phyloP scores from a whole-genome alignment of 2,888 invertebrate species.

The Andrena haemorrhoa region DNA sequence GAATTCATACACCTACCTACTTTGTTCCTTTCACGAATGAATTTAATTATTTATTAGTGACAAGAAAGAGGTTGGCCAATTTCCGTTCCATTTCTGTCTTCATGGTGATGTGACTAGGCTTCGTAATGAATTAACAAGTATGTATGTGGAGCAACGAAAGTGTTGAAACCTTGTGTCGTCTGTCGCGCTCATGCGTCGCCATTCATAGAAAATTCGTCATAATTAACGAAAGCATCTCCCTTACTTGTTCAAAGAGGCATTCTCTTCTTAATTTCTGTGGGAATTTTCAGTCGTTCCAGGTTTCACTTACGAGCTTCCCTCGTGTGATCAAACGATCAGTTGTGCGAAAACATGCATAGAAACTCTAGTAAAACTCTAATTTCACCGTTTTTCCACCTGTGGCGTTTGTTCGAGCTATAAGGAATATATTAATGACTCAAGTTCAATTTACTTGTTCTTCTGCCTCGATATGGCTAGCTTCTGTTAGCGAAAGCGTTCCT shows the following conservation, averaged over 20 bases:
- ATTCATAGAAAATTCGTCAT: conserved; percentile 55
- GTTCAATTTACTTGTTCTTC: conserved; percentile 1
- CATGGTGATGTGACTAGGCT: conserved; percentile 1
- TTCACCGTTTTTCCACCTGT: conserved; percentile 15
- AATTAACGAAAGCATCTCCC: conserved; percentile 53
- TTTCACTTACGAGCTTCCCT: conserved; percentile 57
- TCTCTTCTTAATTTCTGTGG: conserved; percentile 44
- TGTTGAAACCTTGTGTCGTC: conserved; percentile 41
- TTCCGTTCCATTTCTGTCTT: conserved; percentile 20
- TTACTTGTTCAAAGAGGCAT: conserved; percentile 2
- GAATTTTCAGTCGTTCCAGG: conserved; percentile 51
- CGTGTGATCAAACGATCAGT: conserved; percentile 56
- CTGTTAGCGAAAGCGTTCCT: not conserved
- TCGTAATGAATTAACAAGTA: conserved; percentile 47
- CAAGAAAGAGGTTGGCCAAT: conserved; percentile 17
- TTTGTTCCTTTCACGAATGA: not conserved
- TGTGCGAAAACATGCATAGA: conserved; percentile 35
- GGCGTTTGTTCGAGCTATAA: not conserved
- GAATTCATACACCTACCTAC: not conserved
- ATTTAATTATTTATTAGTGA: conserved; percentile 6
- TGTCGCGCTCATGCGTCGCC: conserved; percentile 3
- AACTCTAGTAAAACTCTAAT: conserved; percentile 14
- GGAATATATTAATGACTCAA: conserved; percentile 4
- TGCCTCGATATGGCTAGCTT: not conserved
- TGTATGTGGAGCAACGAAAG: conserved; percentile 42